Percentiles rank a stretch among this genome's conserved stretches.
Conservation (phyloP, 2,888 invertebrate species). For the Leptinotarsa juncta region DNA sequence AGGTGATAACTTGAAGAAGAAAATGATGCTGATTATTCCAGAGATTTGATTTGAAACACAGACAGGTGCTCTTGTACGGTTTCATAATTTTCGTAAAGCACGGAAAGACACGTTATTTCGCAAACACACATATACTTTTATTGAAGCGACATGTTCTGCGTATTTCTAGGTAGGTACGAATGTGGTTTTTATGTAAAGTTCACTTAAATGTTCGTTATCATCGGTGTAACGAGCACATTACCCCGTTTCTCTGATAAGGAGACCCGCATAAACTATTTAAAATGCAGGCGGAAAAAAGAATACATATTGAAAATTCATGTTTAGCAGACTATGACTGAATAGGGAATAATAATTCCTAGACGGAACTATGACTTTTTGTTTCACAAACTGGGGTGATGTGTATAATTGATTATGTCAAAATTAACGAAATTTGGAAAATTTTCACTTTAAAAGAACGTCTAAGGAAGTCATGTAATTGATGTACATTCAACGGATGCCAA, state of each 20-base stretch:
- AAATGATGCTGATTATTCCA: too few species aligned
- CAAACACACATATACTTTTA: slow-evolving; percentile 20
- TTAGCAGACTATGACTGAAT: slow-evolving; percentile 38
- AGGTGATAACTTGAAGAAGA: too few species aligned
- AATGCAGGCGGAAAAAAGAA: slow-evolving; percentile 57
- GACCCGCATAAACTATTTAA: slow-evolving; percentile 56
- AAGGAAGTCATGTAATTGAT: too few species aligned
- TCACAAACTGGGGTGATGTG: not conserved
- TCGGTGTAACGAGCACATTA: slow-evolving; percentile 53
- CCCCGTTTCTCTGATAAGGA: slow-evolving; percentile 55
- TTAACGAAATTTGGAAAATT: too few species aligned
- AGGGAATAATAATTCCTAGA: slow-evolving; percentile 13
- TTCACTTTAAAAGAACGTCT: too few species aligned
- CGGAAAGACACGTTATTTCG: slow-evolving; percentile 10
- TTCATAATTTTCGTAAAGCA: slow-evolving; percentile 4
- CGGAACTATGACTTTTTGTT: not conserved
- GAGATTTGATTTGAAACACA: too few species aligned
- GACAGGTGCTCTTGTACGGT: not conserved
- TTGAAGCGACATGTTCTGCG: slow-evolving; percentile 21
- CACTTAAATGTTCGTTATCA: slow-evolving; percentile 45
- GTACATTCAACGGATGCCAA: too few species aligned
- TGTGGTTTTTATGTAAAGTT: slow-evolving; percentile 36
- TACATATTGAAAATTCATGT: slow-evolving; percentile 36
- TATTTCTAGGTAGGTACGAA: slow-evolving; percentile 34
- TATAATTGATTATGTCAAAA: too few species aligned